phyloP scores from a whole-genome alignment of 2,888 invertebrate species.

The Mactromeris polynyma region DNA sequence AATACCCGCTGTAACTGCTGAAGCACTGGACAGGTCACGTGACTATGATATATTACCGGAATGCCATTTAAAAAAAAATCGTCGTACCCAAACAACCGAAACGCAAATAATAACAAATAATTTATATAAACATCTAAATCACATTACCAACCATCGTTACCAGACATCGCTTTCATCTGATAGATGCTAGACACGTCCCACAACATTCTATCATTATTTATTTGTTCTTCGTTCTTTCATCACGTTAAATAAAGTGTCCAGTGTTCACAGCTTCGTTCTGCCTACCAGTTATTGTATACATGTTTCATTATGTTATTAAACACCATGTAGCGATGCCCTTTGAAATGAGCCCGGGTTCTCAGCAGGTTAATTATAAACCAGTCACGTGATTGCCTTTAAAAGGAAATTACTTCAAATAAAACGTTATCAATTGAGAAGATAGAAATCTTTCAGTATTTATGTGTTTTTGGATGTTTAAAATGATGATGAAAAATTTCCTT shows the following conservation, averaged over 20 bases:
- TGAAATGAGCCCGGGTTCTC: neutral
- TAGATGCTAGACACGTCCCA: neutral
- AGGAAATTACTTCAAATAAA: constrained; percentile 49
- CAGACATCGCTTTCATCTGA: neutral
- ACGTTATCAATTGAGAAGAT: constrained; percentile 29
- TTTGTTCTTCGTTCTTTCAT: neutral
- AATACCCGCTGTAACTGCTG: too few species aligned
- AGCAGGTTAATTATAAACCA: neutral
- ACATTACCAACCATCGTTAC: neutral
- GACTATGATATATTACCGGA: too few species aligned
- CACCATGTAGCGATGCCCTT: neutral
- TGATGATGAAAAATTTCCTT: neutral
- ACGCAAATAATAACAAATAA: neutral
- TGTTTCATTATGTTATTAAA: neutral
- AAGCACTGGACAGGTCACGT: too few species aligned
- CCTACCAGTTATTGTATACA: neutral
- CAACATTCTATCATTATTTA: neutral
- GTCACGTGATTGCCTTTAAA: constrained; percentile 4
- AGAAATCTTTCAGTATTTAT: constrained; percentile 31
- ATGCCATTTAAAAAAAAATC: too few species aligned
- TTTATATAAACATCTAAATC: constrained; percentile 1
- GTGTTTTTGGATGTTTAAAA: constrained; percentile 21
- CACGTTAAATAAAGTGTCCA: neutral
- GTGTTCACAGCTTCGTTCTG: neutral
- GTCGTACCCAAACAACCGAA: too few species aligned